These are phyloP conservation scores for Crypturellus undulatus DNA, from an alignment of 2,113 vertebrate genomes.

Conservation along the genomic window DNA sequence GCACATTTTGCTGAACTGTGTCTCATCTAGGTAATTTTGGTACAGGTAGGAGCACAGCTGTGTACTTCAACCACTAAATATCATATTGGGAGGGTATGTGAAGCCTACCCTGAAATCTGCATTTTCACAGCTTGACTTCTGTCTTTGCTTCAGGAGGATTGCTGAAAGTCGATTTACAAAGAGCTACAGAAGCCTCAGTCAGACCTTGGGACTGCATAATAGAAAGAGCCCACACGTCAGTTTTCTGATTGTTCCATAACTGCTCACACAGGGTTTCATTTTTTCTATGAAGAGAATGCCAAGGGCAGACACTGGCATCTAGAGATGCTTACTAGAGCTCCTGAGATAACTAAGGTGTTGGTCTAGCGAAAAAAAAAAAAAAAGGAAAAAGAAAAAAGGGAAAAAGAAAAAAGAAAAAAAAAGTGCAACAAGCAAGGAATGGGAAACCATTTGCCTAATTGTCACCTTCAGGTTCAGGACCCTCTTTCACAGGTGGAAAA, in stretches of 20 bases:
- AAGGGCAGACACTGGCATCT: background rate
- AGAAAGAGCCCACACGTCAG: background rate
- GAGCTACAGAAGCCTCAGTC: fast-evolving
- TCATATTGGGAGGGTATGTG: background rate
- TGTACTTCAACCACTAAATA: background rate
- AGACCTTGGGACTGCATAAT: fast-evolving
- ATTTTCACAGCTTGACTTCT: background rate
- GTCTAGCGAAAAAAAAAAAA: background rate
- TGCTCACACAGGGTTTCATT: fast-evolving
- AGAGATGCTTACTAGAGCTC: background rate
- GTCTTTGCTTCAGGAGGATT: fast-evolving
- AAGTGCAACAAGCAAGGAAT: background rate
- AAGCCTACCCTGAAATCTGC: background rate
- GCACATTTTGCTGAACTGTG: background rate
- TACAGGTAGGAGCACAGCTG: background rate
- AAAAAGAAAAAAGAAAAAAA: background rate
- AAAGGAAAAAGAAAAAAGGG: background rate
- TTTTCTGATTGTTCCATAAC: background rate
- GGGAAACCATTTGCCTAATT: background rate
- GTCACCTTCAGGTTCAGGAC: background rate
- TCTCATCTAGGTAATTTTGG: background rate
- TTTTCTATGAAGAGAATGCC: background rate
- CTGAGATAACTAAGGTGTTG: background rate
- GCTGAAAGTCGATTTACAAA: background rate
- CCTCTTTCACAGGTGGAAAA: background rate